A percentile compares a stretch with the other conserved stretches of the same genome.
phyloP scores from a whole-genome alignment of 2,888 invertebrate genomes.

The Pristionchus entomophagus region DNA sequence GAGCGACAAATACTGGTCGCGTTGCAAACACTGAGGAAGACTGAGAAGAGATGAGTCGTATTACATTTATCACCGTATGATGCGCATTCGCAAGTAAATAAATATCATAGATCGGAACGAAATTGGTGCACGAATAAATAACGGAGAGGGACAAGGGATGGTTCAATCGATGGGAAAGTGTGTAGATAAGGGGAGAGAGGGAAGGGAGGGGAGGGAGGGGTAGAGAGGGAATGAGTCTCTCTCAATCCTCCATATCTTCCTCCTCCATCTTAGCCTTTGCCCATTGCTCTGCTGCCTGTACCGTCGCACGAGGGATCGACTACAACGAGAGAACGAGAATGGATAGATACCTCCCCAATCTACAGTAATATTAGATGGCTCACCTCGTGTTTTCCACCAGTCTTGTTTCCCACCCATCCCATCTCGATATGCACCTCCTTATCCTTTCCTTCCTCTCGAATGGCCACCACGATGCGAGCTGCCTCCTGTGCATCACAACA shows the following conservation, averaged over 20 bases:
- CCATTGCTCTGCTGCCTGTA: slow-evolving; percentile 71
- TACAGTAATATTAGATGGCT: no score
- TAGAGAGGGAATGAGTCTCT: slow-evolving; percentile 3
- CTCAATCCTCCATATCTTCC: slow-evolving; percentile 71
- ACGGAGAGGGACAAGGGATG: slow-evolving; percentile 14
- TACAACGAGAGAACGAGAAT: slow-evolving; percentile 46
- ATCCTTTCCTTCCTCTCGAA: slow-evolving; percentile 85
- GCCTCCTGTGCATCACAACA: slow-evolving; percentile 59
- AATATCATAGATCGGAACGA: no score
- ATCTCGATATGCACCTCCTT: slow-evolving; percentile 74
- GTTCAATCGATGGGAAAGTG: not conserved
- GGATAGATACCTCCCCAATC: not conserved
- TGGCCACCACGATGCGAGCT: slow-evolving; percentile 75
- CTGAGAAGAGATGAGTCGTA: not conserved
- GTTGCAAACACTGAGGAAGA: not conserved
- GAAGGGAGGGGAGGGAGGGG: not conserved
- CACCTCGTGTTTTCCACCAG: slow-evolving; percentile 71
- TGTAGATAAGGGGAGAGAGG: not conserved
- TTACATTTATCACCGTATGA: slow-evolving; percentile 30
- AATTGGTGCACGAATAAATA: slow-evolving; percentile 22
- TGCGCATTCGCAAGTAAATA: slow-evolving; percentile 14
- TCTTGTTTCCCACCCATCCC: slow-evolving; percentile 75
- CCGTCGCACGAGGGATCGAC: slow-evolving; percentile 62
- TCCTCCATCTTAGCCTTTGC: slow-evolving; percentile 72
- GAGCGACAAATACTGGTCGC: slow-evolving; percentile 26